Conservation (phyloP, 2,797 vertebrate genomes). For the Sebastes nivosus region DNA sequence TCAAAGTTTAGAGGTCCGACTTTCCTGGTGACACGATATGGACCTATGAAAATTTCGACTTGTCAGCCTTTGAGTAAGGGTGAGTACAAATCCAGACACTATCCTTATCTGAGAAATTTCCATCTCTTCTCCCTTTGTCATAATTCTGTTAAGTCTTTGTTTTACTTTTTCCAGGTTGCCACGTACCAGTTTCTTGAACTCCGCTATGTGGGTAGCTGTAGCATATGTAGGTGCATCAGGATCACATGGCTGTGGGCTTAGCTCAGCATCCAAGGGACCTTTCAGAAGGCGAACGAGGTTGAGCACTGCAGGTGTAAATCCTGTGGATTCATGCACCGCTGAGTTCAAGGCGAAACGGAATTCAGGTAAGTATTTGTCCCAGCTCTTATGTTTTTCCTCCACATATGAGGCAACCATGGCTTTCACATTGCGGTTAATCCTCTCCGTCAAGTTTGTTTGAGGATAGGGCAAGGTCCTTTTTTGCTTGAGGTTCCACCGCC, state of each 20-base stretch:
- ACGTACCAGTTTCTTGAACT: neutral
- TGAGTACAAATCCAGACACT: neutral
- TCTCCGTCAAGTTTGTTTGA: neutral
- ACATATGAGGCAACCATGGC: neutral
- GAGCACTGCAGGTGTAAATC: no score
- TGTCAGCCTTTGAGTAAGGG: neutral
- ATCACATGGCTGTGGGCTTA: no score
- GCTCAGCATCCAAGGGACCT: no score
- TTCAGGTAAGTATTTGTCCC: neutral
- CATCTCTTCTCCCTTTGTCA: neutral
- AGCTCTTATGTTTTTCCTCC: neutral
- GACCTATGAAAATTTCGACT: neutral
- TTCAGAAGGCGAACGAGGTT: no score
- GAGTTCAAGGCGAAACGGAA: no score
- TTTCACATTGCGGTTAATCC: neutral
- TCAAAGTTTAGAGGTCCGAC: neutral
- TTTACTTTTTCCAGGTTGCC: neutral
- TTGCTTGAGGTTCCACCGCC: neutral
- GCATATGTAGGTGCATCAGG: no score
- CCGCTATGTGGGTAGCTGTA: no score
- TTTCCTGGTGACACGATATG: neutral
- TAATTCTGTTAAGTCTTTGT: neutral
- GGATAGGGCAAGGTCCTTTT: neutral
- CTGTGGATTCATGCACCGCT: no score
- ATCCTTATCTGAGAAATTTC: neutral